Evolutionary conservation across 2,797 vertebrate genomes (phyloP).

Genomic region (Ctenopoma multispine): DNA sequence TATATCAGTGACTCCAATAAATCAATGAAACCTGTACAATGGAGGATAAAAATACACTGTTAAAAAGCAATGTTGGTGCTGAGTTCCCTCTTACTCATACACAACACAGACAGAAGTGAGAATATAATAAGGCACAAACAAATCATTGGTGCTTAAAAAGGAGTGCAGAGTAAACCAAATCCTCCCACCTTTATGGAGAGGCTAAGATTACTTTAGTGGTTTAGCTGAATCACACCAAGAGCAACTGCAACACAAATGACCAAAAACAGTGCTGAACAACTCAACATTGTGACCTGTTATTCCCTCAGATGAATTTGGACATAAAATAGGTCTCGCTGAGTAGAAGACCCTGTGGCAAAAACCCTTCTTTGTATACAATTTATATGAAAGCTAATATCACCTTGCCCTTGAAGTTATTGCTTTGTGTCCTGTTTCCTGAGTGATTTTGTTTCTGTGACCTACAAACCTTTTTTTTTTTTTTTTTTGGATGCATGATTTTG

Average conservation of each 20-base stretch:
- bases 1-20: background rate
- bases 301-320: constrained; percentile 53
- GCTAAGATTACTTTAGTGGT: constrained; percentile 35
- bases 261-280: constrained; percentile 31
- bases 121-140: constrained; percentile 45
- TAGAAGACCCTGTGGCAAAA: constrained; percentile 29
- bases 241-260: constrained; percentile 26
- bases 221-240: constrained; percentile 44
- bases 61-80: background rate
- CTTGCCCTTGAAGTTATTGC: constrained; percentile 53
- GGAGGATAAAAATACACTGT: constrained; percentile 17
- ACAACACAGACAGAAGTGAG: constrained; percentile 31
- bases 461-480: constrained; percentile 20
- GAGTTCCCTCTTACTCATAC: background rate
- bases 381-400: constrained; percentile 51
- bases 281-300: constrained; percentile 23
- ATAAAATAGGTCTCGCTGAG: constrained; percentile 52
- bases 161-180: constrained; percentile 41
- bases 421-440: constrained; percentile 27
- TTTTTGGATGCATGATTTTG: background rate
- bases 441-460: constrained; percentile 28
- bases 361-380: constrained; percentile 49
- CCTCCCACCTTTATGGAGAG: constrained; percentile 44
- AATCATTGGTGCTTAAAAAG: constrained; percentile 39
- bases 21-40: background rate